Percentiles rank a stretch among this genome's conserved stretches.
These are phyloP conservation scores for Drusus annulatus DNA, from an alignment of 1,140 invertebrate species.

Conservation along the genomic window DNA sequence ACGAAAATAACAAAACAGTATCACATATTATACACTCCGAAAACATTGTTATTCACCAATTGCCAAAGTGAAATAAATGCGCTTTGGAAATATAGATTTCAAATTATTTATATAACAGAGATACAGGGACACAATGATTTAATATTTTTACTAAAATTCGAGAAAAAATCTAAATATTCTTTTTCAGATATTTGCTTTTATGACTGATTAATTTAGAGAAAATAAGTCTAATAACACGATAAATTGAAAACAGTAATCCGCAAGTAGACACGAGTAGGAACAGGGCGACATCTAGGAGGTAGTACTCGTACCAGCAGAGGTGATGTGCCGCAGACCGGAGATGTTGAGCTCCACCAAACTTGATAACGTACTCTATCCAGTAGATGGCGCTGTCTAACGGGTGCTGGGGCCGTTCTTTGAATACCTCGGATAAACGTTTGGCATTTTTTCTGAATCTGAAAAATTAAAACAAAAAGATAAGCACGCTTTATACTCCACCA, in stretches of 20 bases:
- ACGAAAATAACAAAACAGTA: no score
- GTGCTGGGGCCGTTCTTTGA: constrained; percentile 69
- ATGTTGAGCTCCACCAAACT: constrained; percentile 68
- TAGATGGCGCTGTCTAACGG: constrained; percentile 72
- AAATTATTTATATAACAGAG: no score
- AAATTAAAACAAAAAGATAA: background rate
- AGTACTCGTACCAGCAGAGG: constrained; percentile 68
- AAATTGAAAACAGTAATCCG: background rate
- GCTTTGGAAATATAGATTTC: no score
- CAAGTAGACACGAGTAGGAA: background rate
- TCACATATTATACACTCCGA: no score
- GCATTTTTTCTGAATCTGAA: constrained; percentile 61
- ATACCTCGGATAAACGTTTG: constrained; percentile 63
- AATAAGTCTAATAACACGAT: background rate
- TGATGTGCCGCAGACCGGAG: constrained; percentile 66
- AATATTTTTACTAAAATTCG: no score
- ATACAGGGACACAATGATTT: no score
- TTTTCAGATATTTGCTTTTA: no score
- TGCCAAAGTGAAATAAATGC: no score
- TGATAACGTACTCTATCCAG: constrained; percentile 75
- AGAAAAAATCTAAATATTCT: no score
- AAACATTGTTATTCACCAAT: no score
- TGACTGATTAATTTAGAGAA: no score
- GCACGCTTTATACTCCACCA: no score
- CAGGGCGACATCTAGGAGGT: constrained; percentile 67